Base-by-base conservation (phyloP, 2,888 invertebrate species). In the Adela reaumurella region DNA sequence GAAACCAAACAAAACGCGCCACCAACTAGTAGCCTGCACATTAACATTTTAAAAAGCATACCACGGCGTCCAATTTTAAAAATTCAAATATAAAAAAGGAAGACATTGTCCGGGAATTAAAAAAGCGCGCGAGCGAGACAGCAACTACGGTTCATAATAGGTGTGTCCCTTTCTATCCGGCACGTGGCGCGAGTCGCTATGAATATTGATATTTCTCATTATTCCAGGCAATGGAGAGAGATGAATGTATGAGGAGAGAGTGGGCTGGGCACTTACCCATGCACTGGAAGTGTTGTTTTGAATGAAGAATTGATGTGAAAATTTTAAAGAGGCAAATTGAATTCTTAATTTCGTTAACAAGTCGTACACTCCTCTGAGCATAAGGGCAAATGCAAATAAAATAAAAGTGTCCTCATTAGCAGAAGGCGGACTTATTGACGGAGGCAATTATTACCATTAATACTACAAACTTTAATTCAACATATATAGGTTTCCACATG, bases 201-300 rank as follows among this genome's bases (percentile, higher is more conserved):
- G 64, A 68, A 68, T 68, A 68, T 68, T 67, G 60, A 67, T 66
- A 65, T 50, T 54, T 53, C 59, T 64, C 62, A 61, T 67, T 63
- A 62, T 42, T 20, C 19, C 47, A 35, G 43, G 14, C 16, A 48
- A 45, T 47, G 47, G 49, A 51, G 47, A 51, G 51, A 49, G 49
- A 47, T 24, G 28, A 14, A 46, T 35, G 19, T 44, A 45, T 47
- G 48, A 24, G 8, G 8, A 24, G 24, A 24, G 24, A 24, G 5
- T 24, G 4, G 24, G 24, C 24, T 24, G 24, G n/a, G n/a, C n/a
- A n/a, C n/a, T n/a, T n/a, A n/a, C n/a, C n/a, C n/a, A n/a, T n/a
- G n/a, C n/a, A n/a, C n/a, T n/a, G n/a, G n/a, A n/a, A n/a, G n/a
- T n/a, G n/a, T n/a, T n/a, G n/a, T n/a, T n/a, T n/a, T n/a, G n/a